These are phyloP conservation scores for Chelmon rostratus DNA, from an alignment of 2,797 vertebrate species.

Conservation along the genomic window DNA sequence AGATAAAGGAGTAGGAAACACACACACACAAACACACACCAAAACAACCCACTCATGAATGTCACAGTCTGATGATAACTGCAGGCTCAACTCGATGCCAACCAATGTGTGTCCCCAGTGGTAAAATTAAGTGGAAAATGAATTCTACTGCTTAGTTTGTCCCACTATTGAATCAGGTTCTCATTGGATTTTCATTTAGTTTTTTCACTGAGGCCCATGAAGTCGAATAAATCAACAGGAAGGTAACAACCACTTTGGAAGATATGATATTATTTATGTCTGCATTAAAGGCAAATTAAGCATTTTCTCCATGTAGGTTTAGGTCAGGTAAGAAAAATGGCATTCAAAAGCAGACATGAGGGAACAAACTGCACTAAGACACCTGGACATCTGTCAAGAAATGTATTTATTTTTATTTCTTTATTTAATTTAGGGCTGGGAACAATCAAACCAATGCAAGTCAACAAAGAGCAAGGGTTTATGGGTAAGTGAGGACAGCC, in stretches of 20 bases:
- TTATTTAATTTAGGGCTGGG: no score
- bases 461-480: not conserved
- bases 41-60: slow-evolving; percentile 41
- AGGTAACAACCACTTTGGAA: not conserved
- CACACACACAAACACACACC: slow-evolving; percentile 27
- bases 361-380: not conserved
- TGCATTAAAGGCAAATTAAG: not conserved
- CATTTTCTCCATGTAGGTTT: not conserved
- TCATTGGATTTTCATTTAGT: slow-evolving; percentile 12
- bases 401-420: not conserved
- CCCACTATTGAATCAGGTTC: slow-evolving; percentile 21
- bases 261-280: not conserved
- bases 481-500: not conserved
- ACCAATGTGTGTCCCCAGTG: not conserved
- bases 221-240: slow-evolving; percentile 5
- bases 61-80: slow-evolving; percentile 51
- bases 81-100: not conserved
- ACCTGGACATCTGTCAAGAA: not conserved
- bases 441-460: no score
- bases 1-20: not conserved
- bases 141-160: slow-evolving; percentile 14
- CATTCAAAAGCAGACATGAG: not conserved
- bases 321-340: not conserved
- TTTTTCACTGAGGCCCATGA: not conserved
- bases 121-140: slow-evolving; percentile 18